These are phyloP conservation scores for Aurelia sp. DNA, from an alignment of 30 jellyfish, hydroid and myxozoan genomes.

Conservation along the genomic window DNA sequence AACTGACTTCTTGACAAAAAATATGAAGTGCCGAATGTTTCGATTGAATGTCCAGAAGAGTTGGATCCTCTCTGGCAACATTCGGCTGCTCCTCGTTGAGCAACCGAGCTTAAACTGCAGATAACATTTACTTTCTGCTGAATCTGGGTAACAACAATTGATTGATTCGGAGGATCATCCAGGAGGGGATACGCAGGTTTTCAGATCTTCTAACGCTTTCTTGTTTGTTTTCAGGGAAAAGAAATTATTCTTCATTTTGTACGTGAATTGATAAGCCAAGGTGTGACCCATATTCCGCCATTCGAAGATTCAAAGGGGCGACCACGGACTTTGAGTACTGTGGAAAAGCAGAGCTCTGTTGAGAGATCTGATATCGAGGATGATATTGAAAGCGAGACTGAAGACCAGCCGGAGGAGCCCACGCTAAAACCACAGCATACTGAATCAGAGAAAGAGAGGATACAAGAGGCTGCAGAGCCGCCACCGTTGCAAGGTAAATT, in stretches of 20 bases:
- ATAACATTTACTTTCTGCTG: too few relatives aligned
- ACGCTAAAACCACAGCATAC: constrained; percentile 27
- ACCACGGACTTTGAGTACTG: constrained; percentile 85
- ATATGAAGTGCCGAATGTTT: too few relatives aligned
- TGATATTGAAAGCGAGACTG: constrained; percentile 41
- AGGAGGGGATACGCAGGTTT: too few relatives aligned
- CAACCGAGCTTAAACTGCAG: too few relatives aligned
- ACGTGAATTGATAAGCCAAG: constrained; percentile 72
- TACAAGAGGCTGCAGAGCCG: constrained; percentile 87
- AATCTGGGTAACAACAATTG: too few relatives aligned
- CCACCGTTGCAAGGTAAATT: constrained; percentile 97
- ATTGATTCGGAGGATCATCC: too few relatives aligned
- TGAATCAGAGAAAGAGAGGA: constrained; percentile 59
- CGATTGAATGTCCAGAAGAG: too few relatives aligned
- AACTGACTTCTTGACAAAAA: too few relatives aligned
- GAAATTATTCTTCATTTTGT: constrained; percentile 84
- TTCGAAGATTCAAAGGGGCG: constrained; percentile 87
- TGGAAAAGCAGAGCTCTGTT: constrained; percentile 75
- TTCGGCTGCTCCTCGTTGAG: too few relatives aligned
- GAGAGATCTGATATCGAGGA: constrained; percentile 75
- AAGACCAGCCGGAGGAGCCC: constrained; percentile 51
- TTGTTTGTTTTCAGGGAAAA: constrained; percentile 76
- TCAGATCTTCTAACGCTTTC: background rate
- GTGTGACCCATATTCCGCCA: constrained; percentile 77
- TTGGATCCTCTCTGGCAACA: too few relatives aligned